These are phyloP conservation scores for Chorisops tibialis DNA, from an alignment of 2,888 invertebrate species.

Conservation along the genomic window DNA sequence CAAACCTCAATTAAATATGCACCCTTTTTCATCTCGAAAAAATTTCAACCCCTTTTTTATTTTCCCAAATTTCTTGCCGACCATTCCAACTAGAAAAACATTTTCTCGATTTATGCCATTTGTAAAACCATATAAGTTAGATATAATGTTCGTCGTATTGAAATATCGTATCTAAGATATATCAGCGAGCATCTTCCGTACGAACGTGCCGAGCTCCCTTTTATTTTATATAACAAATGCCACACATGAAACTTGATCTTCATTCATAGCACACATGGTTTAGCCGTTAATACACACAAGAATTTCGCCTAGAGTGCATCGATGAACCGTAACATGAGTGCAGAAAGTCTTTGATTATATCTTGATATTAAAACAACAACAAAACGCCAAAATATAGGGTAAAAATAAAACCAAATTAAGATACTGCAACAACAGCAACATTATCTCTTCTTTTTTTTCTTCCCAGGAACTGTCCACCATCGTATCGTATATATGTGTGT, in stretches of 20 bases:
- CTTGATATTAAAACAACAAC: constrained; percentile 15
- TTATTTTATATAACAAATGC: not conserved
- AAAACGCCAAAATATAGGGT: not conserved
- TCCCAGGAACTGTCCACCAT: constrained; percentile 28
- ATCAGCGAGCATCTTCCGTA: too few relatives aligned
- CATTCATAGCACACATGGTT: constrained; percentile 12
- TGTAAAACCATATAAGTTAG: too few relatives aligned
- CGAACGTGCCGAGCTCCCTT: not conserved
- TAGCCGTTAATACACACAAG: constrained; percentile 26
- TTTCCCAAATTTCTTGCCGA: too few relatives aligned
- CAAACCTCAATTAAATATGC: too few relatives aligned
- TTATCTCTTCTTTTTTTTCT: constrained; percentile 19
- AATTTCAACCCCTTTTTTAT: too few relatives aligned
- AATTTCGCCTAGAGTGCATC: constrained; percentile 32
- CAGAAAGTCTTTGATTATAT: constrained; percentile 16
- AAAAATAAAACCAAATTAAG: not conserved
- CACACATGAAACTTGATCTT: constrained; percentile 28
- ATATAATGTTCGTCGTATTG: too few relatives aligned
- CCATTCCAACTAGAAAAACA: too few relatives aligned
- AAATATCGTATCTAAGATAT: too few relatives aligned
- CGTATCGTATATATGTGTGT: too few relatives aligned
- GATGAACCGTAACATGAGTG: constrained; percentile 29
- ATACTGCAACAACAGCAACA: constrained; percentile 18
- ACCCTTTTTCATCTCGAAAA: too few relatives aligned
- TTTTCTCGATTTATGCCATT: too few relatives aligned